Percentiles rank a stretch among this genome's conserved stretches.
Evolutionary conservation across 2,113 vertebrate species (phyloP).

Genomic region (Zootoca vivipara): DNA sequence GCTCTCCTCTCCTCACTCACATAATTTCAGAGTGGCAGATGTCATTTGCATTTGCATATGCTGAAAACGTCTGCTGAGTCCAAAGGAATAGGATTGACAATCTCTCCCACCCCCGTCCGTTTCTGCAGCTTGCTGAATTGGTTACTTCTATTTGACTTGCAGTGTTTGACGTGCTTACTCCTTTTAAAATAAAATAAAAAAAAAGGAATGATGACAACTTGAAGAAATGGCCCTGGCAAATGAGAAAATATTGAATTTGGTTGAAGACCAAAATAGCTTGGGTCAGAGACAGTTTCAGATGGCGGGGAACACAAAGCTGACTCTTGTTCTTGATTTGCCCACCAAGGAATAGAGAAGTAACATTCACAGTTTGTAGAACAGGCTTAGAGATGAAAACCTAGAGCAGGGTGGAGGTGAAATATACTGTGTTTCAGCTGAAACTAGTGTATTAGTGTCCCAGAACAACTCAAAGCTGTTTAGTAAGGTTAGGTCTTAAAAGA

Average conservation of each 20-base stretch:
- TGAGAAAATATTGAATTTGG: constrained; percentile 4
- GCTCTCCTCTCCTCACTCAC: neutral
- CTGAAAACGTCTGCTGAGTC: neutral
- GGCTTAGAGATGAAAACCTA: constrained; percentile 16
- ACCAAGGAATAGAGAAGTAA: constrained; percentile 6
- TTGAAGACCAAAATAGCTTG: neutral
- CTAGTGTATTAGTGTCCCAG: neutral
- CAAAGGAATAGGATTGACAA: constrained; percentile 14
- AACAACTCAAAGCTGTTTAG: neutral
- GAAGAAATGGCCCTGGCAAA: constrained; percentile 9
- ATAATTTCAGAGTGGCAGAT: neutral
- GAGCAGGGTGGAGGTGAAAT: neutral
- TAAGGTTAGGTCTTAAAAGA: neutral
- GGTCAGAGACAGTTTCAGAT: neutral
- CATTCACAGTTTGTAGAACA: constrained; percentile 10
- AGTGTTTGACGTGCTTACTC: neutral
- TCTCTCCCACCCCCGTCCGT: neutral
- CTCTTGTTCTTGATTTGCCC: neutral
- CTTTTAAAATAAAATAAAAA: neutral
- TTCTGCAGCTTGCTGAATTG: constrained; percentile 17
- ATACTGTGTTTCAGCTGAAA: neutral
- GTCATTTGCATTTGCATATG: constrained; percentile 24
- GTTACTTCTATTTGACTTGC: constrained; percentile 1
- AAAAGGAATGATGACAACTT: neutral
- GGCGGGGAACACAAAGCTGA: neutral